Base-by-base conservation (phyloP, 37 sponge, comb jelly and placozoan species). In the Hexactinellida sp. region DNA sequence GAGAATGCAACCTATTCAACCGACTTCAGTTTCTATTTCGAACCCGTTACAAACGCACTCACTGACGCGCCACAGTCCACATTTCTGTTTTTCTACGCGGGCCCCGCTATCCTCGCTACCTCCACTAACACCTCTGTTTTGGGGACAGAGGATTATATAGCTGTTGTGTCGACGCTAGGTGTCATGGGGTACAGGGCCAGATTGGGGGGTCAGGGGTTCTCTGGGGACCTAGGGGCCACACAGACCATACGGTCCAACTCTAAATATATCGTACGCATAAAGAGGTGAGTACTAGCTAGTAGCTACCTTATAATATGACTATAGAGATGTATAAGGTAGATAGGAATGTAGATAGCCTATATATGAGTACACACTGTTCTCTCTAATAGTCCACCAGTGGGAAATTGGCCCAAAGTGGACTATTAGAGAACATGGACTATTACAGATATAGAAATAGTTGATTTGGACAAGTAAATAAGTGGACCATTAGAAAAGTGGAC, bases 161-260 rank as follows among this genome's bases (percentile, higher is more conserved):
- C 76, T 63, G 13, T 63, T 25, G 76, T 63, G 28, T 63, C 76
- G 19, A 23, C 21, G 3, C 3, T 3, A 32, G 25, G 5, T n/a
- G 76, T 63, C 3, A 63, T 63, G 76, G 76, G 76, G 76, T 63
- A 63, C 76, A 63, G 76, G 76, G 76, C 76, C 3, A 63, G 76
- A n/a, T 3, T 63, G 3, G 76, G 76, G 30, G 30, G 76, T 7
- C 3, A 7, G 3, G 76, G 13, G 76, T 63, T 63, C 76, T 63
- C 76, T 32, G 34, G 34, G 76, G 13, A 23, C 13, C 30, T 63
- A 63, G 28, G 30, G 34, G 34, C 5, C 76, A 23, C 19, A 3
- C 19, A 63, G 76, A 25, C 30, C 5, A 63, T 63, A 5, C 76
- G 76, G 32, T 63, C 76, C 34, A 63, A 63, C 13, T 10, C 28